Conservation (phyloP, 2,113 vertebrate species). For the Ceuthmochares aereus region DNA sequence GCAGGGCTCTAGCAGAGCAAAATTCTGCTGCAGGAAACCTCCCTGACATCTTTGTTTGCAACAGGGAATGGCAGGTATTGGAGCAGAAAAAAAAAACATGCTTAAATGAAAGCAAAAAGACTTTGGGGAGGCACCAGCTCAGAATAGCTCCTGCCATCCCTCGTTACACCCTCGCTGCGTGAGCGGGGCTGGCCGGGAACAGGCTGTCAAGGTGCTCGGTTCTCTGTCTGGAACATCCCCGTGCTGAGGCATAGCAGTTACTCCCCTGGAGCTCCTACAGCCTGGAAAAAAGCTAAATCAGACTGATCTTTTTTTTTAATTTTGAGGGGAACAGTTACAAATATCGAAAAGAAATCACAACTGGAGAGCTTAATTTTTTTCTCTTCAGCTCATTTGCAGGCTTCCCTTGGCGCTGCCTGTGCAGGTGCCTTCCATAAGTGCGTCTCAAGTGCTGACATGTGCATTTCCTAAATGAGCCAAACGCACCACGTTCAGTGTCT, state of each 20-base stretch:
- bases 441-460: background rate
- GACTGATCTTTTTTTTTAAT: background rate
- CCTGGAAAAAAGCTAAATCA: background rate
- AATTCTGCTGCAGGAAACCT: slow-evolving; percentile 27
- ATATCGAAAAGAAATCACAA: background rate
- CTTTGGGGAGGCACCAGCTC: slow-evolving; percentile 1
- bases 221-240: background rate
- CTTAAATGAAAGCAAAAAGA: slow-evolving; percentile 34
- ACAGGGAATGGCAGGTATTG: slow-evolving; percentile 42
- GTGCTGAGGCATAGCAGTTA: background rate
- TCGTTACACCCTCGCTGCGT: background rate
- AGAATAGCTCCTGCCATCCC: background rate
- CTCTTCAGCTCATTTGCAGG: background rate
- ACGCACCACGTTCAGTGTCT: background rate
- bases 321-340: background rate
- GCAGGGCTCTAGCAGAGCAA: background rate
- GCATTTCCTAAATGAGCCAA: background rate
- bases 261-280: background rate
- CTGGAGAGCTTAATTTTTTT: background rate
- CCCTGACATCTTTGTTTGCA: slow-evolving; percentile 22
- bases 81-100: slow-evolving; percentile 24
- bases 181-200: background rate
- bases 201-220: background rate
- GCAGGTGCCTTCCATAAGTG: background rate
- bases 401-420: background rate